Evolutionary conservation across 2,888 invertebrate species (phyloP).

Genomic region (Escarpia spicata): DNA sequence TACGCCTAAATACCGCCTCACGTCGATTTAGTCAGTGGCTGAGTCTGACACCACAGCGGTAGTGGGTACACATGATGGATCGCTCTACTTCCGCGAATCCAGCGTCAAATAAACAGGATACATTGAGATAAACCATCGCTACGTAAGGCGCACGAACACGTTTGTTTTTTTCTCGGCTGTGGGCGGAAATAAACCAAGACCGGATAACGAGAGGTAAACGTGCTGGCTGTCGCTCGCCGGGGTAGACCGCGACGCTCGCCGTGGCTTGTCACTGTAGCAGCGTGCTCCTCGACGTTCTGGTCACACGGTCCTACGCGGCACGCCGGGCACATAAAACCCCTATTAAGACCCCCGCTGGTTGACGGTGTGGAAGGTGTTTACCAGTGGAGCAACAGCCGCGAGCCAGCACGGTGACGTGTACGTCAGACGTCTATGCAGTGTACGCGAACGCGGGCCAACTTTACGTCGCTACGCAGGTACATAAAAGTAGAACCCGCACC

Average conservation of each 20-base stretch:
- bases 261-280: background rate
- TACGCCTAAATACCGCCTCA: background rate
- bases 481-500: background rate
- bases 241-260: background rate
- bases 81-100: background rate
- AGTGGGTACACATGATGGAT: background rate
- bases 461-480: conserved; percentile 13
- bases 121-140: background rate
- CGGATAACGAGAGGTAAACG: background rate
- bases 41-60: background rate
- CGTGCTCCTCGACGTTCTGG: background rate
- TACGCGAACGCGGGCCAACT: background rate
- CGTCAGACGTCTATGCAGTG: background rate
- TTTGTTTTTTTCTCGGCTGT: background rate
- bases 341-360: background rate
- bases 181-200: background rate
- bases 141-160: background rate
- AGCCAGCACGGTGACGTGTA: background rate
- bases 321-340: background rate
- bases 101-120: conserved; percentile 12
- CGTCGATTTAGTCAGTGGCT: background rate
- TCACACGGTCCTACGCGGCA: background rate
- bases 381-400: background rate
- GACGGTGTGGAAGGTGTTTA: background rate
- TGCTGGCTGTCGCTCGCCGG: background rate